A percentile compares a stretch with the other conserved stretches of the same genome.
phyloP scores from a whole-genome alignment of 1,140 invertebrate species.

The Microplitis demolitor region DNA sequence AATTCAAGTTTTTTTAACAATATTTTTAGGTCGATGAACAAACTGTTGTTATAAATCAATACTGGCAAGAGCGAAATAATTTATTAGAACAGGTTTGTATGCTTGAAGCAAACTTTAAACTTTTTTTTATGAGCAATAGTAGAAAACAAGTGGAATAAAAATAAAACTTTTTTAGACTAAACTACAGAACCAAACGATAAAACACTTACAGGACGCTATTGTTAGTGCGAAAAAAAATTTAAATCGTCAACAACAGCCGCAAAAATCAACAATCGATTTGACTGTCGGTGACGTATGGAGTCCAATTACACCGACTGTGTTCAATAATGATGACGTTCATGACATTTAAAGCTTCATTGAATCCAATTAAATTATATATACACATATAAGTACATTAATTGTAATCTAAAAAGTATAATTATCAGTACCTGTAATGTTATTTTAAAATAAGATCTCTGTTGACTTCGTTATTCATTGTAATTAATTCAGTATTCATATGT shows the following conservation, averaged over 20 bases:
- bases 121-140: not conserved
- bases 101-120: not conserved
- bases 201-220: constrained; percentile 53
- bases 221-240: constrained; percentile 55
- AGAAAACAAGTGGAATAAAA: not conserved
- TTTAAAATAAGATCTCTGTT: not conserved
- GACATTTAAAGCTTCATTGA: constrained; percentile 50
- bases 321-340: constrained; percentile 57
- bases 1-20: not conserved
- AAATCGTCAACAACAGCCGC: constrained; percentile 52
- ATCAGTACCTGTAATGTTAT: constrained; percentile 21
- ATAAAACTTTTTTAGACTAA: constrained; percentile 43
- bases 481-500: not conserved
- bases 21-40: constrained; percentile 49
- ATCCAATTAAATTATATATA: not conserved
- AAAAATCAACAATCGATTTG: constrained; percentile 49
- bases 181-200: constrained; percentile 56
- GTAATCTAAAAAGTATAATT: constrained; percentile 10
- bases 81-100: constrained; percentile 48
- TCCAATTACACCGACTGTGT: constrained; percentile 49
- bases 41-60: constrained; percentile 40
- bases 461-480: not conserved
- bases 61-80: constrained; percentile 49
- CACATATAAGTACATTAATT: constrained; percentile 10
- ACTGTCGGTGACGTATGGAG: constrained; percentile 53